phyloP scores from a whole-genome alignment of 30 jellyfish, hydroid and myxozoan species.

The Turritopsis rubra region DNA sequence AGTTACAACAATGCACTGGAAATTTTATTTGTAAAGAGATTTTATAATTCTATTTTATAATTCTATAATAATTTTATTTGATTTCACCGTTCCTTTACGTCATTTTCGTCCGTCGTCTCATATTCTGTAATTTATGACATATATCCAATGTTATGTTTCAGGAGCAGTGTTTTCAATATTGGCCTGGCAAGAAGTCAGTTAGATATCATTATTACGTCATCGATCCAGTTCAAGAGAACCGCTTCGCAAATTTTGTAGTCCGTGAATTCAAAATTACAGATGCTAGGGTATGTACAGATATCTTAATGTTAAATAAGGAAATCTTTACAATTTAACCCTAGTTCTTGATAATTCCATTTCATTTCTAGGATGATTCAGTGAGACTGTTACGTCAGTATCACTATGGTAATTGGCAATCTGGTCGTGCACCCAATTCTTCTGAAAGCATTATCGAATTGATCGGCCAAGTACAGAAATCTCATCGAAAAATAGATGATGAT shows the following conservation, averaged over 20 bases:
- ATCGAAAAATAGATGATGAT: slow-evolving; percentile 29
- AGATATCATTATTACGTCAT: slow-evolving; percentile 67
- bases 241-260: slow-evolving; percentile 59
- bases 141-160: slow-evolving; percentile 24
- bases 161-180: slow-evolving; percentile 84
- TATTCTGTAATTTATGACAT: not conserved
- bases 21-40: too few species aligned
- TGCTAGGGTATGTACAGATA: slow-evolving; percentile 82
- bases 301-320: not conserved
- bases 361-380: slow-evolving; percentile 59
- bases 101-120: too few species aligned
- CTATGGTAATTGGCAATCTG: slow-evolving; percentile 70
- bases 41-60: too few species aligned
- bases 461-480: slow-evolving; percentile 79
- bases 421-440: slow-evolving; percentile 65
- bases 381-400: slow-evolving; percentile 77
- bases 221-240: slow-evolving; percentile 78
- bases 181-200: slow-evolving; percentile 85
- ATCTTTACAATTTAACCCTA: not conserved
- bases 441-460: slow-evolving; percentile 77
- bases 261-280: slow-evolving; percentile 89
- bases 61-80: too few species aligned
- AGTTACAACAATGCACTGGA: too few species aligned
- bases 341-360: not conserved
- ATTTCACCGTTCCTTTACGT: too few species aligned